Percentiles rank a stretch among this genome's conserved stretches.
Conservation (phyloP, 2,113 vertebrate genomes). For the Ciconia boyciana region DNA sequence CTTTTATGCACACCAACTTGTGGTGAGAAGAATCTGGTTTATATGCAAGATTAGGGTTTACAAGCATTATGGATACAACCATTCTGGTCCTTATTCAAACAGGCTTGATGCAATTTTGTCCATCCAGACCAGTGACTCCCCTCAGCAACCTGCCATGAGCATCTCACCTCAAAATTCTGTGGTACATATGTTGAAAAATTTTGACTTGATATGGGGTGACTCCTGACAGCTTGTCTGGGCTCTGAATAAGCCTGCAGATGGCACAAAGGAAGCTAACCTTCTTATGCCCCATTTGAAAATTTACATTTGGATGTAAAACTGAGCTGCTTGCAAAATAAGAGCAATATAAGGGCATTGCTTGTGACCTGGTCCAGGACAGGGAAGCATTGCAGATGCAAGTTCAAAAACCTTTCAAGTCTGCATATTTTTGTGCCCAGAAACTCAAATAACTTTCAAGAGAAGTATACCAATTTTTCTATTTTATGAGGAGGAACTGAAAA, state of each 20-base stretch:
- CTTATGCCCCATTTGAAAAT: background rate
- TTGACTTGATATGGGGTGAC: background rate
- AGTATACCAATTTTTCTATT: background rate
- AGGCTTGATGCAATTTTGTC: background rate
- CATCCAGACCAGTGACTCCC: background rate
- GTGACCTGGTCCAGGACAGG: background rate
- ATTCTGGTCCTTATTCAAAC: background rate
- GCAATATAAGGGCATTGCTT: background rate
- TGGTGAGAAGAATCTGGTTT: background rate
- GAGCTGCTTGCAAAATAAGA: background rate
- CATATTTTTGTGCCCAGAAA: background rate
- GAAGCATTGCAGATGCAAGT: background rate
- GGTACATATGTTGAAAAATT: background rate
- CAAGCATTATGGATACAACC: background rate
- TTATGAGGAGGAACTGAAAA: background rate
- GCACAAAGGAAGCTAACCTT: background rate
- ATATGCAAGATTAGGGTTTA: background rate
- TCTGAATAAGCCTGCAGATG: background rate
- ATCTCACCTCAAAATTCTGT: background rate
- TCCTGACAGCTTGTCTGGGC: background rate
- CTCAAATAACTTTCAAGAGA: background rate
- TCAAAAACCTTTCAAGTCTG: background rate
- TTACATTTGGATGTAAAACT: background rate
- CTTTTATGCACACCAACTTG: background rate
- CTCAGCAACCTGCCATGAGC: background rate